phyloP scores from a whole-genome alignment of 2,797 vertebrate species.

The Syngnathus rostellatus region DNA sequence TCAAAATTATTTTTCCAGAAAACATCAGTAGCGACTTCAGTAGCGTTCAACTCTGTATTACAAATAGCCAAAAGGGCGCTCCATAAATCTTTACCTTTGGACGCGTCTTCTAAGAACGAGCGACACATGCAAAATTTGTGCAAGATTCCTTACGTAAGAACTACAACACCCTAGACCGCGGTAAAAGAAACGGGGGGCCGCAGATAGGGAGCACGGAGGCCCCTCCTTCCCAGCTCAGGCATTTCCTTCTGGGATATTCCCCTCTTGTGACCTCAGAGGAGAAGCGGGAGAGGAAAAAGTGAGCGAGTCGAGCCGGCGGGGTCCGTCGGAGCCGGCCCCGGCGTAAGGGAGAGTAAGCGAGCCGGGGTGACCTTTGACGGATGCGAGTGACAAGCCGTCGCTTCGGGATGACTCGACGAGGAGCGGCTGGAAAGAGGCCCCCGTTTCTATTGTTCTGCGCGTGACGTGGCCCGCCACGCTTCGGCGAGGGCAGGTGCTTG shows the following conservation, averaged over 20 bases:
- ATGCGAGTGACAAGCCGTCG: slow-evolving; percentile 57
- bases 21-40: neutral
- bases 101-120: slow-evolving; percentile 6
- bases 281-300: slow-evolving; percentile 58
- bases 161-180: slow-evolving; percentile 46
- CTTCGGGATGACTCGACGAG: slow-evolving; percentile 33
- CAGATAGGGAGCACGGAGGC: slow-evolving; percentile 33
- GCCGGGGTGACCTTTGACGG: slow-evolving; percentile 55
- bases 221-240: slow-evolving; percentile 60
- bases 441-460: slow-evolving; percentile 59
- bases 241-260: slow-evolving; percentile 69
- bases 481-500: slow-evolving; percentile 66
- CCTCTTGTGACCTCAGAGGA: slow-evolving; percentile 52
- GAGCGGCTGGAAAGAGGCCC: slow-evolving; percentile 57
- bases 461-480: slow-evolving; percentile 58
- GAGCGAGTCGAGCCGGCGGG: slow-evolving; percentile 43
- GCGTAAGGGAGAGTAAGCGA: slow-evolving; percentile 31
- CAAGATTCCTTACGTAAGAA: slow-evolving; percentile 49
- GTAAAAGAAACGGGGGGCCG: slow-evolving; percentile 31
- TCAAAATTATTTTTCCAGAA: neutral
- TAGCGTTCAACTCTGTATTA: neutral
- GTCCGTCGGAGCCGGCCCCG: slow-evolving; percentile 51
- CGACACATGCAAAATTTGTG: neutral
- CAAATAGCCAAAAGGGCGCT: neutral
- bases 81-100: slow-evolving; percentile 32